Conservation (phyloP, 2,113 vertebrate species). For the Rynchops niger region DNA sequence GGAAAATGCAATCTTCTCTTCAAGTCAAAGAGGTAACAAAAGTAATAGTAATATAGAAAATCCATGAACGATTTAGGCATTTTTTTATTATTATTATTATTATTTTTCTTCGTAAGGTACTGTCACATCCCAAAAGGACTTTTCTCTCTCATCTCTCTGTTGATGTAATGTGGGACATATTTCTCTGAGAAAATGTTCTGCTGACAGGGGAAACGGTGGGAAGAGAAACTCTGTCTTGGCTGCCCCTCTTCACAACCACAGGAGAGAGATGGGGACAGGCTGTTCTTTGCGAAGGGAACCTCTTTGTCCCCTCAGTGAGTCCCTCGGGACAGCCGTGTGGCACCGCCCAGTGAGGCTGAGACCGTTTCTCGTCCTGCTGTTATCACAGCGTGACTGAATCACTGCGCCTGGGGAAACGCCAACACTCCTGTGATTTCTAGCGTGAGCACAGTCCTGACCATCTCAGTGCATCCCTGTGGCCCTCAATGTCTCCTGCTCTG, state of each 20-base stretch:
- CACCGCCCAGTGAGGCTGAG: neutral
- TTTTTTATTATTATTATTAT: neutral
- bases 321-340: neutral
- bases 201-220: neutral
- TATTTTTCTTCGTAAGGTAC: neutral
- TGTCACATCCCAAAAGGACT: neutral
- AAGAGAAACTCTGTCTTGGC: neutral
- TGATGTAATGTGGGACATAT: neutral
- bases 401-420: neutral
- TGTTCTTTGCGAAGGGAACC: neutral
- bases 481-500: neutral
- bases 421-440: neutral
- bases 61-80: neutral
- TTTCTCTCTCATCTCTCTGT: neutral
- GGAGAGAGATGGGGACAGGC: neutral
- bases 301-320: neutral
- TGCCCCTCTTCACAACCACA: neutral
- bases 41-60: neutral
- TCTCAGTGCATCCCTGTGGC: too few species aligned
- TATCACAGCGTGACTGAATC: neutral
- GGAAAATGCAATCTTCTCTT: neutral
- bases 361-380: neutral
- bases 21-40: neutral
- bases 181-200: neutral
- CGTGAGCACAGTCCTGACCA: fast-evolving